Conservation (phyloP, 2,888 invertebrate species). For the Esperia sulphurella region DNA sequence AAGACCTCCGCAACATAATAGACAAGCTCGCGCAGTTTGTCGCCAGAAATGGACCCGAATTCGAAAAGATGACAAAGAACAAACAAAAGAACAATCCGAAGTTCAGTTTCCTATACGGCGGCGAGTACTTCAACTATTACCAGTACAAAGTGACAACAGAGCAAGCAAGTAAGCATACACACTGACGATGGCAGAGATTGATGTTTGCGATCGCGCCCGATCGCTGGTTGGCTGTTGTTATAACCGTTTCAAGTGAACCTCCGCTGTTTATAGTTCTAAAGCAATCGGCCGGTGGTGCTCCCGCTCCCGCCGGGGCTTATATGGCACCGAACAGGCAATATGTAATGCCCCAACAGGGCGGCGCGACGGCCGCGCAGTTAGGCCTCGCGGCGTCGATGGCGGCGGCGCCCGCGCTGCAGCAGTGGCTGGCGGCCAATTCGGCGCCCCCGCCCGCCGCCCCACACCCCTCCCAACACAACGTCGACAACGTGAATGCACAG, state of each 20-base stretch:
- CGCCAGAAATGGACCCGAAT: slow-evolving; percentile 99
- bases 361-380: slow-evolving; percentile 77
- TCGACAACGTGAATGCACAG: slow-evolving; percentile 84
- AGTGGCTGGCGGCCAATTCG: slow-evolving; percentile 68
- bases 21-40: slow-evolving; percentile 99
- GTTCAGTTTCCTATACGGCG: slow-evolving; percentile 97
- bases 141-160: slow-evolving; percentile 97
- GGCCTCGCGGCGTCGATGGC: slow-evolving; percentile 76
- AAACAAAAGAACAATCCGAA: slow-evolving; percentile 99
- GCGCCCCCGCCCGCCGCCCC: slow-evolving; percentile 21
- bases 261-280: slow-evolving; percentile 86
- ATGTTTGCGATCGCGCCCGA: slow-evolving; percentile 52
- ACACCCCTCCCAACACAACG: slow-evolving; percentile 42
- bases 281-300: slow-evolving; percentile 81
- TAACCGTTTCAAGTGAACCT: slow-evolving; percentile 75
- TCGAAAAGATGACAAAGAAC: slow-evolving; percentile 99
- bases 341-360: slow-evolving; percentile 79
- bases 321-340: slow-evolving; percentile 79
- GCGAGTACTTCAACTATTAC: slow-evolving; percentile 97
- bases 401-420: slow-evolving; percentile 68
- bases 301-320: slow-evolving; percentile 75
- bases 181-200: slow-evolving; percentile 51
- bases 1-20: slow-evolving; percentile 97
- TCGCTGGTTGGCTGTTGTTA: slow-evolving; percentile 63
- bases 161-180: slow-evolving; percentile 90